Evolutionary conservation across 2,888 invertebrate species (phyloP).

Genomic region (Caprella mutica): DNA sequence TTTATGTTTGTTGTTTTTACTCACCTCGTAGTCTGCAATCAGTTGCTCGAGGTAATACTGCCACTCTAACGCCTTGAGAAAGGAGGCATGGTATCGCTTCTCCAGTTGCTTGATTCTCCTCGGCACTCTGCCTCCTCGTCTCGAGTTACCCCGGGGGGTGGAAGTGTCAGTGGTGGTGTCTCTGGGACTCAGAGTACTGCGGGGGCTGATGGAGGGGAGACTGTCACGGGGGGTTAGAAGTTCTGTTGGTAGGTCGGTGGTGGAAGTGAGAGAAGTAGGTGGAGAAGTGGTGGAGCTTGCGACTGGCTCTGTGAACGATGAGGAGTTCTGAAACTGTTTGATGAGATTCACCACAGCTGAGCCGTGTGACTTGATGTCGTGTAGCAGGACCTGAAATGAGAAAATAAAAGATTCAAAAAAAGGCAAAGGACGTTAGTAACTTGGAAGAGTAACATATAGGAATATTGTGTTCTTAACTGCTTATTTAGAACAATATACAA

Average conservation of each 20-base stretch:
- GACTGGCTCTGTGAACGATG: slow-evolving; percentile 2
- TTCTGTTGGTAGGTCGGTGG: neutral
- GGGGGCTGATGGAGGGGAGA: neutral
- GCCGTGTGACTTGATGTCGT: slow-evolving; percentile 32
- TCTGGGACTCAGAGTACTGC: neutral
- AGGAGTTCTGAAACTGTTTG: slow-evolving; percentile 24
- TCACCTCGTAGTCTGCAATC: slow-evolving; percentile 31
- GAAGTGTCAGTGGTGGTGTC: neutral
- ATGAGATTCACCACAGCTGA: slow-evolving; percentile 29
- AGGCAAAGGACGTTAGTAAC: no score
- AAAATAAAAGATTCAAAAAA: no score
- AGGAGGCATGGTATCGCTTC: slow-evolving; percentile 78
- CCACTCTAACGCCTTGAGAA: slow-evolving; percentile 80
- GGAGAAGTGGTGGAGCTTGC: slow-evolving; percentile 12
- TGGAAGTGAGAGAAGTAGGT: neutral
- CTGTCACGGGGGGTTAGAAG: neutral
- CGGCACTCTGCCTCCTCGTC: slow-evolving; percentile 37
- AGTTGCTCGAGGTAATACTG: slow-evolving; percentile 73
- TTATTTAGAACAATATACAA: no score
- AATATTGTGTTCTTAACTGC: no score
- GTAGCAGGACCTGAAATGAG: slow-evolving; percentile 27
- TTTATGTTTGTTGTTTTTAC: neutral
- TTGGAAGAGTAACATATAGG: no score
- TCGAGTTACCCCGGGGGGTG: slow-evolving; percentile 10
- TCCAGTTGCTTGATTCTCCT: slow-evolving; percentile 61